Percentiles rank a stretch among this genome's conserved stretches.
These are phyloP conservation scores for Elephas maximus DNA, from an alignment of 2,113 vertebrate genomes.

Conservation along the genomic window DNA sequence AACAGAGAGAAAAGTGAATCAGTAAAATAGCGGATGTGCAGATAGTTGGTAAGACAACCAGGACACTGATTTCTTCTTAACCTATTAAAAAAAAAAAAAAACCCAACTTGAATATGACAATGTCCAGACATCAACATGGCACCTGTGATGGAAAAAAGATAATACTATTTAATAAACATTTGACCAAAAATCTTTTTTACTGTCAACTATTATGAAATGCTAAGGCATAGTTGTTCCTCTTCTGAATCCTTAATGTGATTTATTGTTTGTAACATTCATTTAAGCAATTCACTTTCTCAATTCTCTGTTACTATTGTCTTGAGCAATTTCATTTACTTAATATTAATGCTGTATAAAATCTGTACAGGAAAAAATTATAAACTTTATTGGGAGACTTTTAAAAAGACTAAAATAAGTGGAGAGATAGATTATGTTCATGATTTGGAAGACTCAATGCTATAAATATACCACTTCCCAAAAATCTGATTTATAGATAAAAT, in stretches of 20 bases:
- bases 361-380: conserved; percentile 48
- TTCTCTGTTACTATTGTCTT: conserved; percentile 25
- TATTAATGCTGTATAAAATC: neutral
- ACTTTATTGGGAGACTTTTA: conserved; percentile 18
- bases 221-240: neutral
- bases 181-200: conserved; percentile 35
- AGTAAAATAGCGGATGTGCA: neutral
- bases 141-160: neutral
- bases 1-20: conserved; percentile 13
- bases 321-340: conserved; percentile 44
- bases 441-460: conserved; percentile 36
- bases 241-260: neutral
- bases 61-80: conserved; percentile 1
- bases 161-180: conserved; percentile 34
- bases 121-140: conserved; percentile 35
- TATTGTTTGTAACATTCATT: conserved; percentile 1
- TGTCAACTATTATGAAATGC: conserved; percentile 25
- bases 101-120: neutral
- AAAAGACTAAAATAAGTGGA: conserved; percentile 25
- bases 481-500: conserved; percentile 31
- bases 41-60: conserved; percentile 23
- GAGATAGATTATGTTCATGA: neutral
- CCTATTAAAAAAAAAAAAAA: neutral
- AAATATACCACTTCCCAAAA: conserved; percentile 49
- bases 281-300: conserved; percentile 37